Evolutionary conservation across 2,888 invertebrate species (phyloP).

Genomic region (Tenthredo notha): DNA sequence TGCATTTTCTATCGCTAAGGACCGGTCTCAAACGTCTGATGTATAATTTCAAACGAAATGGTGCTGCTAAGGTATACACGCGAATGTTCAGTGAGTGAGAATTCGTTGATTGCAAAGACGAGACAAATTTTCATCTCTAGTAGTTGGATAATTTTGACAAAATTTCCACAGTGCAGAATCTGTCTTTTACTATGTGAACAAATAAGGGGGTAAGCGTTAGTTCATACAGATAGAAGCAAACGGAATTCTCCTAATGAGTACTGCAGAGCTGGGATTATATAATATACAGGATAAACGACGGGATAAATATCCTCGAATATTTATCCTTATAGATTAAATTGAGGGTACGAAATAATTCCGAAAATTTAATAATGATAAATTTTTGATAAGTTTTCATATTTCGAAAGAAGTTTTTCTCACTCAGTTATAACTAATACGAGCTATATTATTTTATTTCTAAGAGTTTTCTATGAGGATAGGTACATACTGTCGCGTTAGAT

Average conservation of each 20-base stretch:
- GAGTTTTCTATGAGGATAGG: not conserved
- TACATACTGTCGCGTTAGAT: conserved; percentile 27
- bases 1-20: too few species aligned
- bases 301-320: not conserved
- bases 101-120: too few species aligned
- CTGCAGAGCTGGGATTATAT: not conserved
- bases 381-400: not conserved
- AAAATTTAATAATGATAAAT: not conserved
- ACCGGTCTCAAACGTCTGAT: too few species aligned
- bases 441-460: not conserved
- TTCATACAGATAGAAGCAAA: too few species aligned
- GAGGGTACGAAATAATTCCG: not conserved
- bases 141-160: too few species aligned
- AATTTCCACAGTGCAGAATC: too few species aligned
- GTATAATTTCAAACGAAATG: too few species aligned
- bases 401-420: not conserved
- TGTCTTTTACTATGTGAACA: too few species aligned
- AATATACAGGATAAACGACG: not conserved
- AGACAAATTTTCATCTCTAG: too few species aligned
- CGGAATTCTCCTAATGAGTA: not conserved
- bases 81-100: too few species aligned
- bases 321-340: not conserved
- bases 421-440: not conserved
- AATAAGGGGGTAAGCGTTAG: too few species aligned
- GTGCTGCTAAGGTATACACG: too few species aligned